Evolutionary conservation across 1,140 invertebrate species (phyloP).

Genomic region (Olivierus martensii): DNA sequence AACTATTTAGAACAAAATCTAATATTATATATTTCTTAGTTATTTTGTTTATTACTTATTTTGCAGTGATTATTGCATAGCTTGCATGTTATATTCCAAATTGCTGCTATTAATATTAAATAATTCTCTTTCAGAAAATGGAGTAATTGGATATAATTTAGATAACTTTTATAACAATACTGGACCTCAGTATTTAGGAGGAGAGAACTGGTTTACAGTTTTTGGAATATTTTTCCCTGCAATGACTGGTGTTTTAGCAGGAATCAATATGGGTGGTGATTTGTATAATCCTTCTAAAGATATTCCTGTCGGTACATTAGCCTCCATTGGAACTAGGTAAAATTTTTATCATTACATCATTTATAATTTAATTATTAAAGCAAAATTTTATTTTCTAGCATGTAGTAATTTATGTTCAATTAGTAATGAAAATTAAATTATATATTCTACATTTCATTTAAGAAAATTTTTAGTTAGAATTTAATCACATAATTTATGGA

Average conservation of each 20-base stretch:
- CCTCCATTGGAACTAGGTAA: conserved; percentile 72
- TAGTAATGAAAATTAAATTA: conserved; percentile 12
- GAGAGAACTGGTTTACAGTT: conserved; percentile 76
- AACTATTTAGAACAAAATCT: too few relatives aligned
- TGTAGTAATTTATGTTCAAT: not conserved
- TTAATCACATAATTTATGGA: too few relatives aligned
- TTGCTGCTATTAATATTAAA: too few relatives aligned
- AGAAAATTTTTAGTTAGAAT: too few relatives aligned
- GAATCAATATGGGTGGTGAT: conserved; percentile 97
- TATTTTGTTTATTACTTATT: too few relatives aligned
- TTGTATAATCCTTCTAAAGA: conserved; percentile 75
- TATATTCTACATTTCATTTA: too few relatives aligned
- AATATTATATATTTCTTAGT: too few relatives aligned
- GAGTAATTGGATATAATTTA: conserved; percentile 71
- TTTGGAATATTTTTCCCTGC: conserved; percentile 93
- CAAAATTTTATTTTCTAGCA: too few relatives aligned
- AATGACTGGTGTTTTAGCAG: conserved; percentile 82
- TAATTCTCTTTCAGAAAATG: conserved; percentile 42
- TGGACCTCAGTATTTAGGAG: conserved; percentile 58
- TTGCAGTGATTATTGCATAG: too few relatives aligned
- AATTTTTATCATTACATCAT: too few relatives aligned
- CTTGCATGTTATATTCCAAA: too few relatives aligned
- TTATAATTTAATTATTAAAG: too few relatives aligned
- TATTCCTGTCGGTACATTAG: conserved; percentile 86
- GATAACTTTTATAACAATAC: conserved; percentile 68